Conservation (phyloP, 92 coral and sea anemone genomes). For the Porites cylindrica region DNA sequence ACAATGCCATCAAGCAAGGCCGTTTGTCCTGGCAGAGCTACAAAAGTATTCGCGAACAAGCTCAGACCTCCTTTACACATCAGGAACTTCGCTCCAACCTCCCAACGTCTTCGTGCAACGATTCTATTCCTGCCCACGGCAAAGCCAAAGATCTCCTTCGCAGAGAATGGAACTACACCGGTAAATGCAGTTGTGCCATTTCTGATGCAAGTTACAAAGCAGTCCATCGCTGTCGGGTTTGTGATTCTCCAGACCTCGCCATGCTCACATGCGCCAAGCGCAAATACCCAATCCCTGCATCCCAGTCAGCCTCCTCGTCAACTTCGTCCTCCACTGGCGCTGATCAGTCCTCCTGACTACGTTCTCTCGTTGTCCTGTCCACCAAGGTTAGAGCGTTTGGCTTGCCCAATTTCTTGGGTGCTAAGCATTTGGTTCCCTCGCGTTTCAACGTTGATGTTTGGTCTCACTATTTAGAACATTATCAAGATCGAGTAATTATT, state of each 20-base stretch:
- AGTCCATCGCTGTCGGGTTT: slow-evolving; percentile 40
- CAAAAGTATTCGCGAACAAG: no score
- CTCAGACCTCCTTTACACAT: no score
- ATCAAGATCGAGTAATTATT: slow-evolving; percentile 41
- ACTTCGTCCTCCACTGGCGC: not conserved
- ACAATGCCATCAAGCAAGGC: not conserved
- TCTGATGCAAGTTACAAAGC: slow-evolving; percentile 36
- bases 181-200: not conserved
- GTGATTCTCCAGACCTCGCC: slow-evolving; percentile 41
- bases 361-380: not conserved
- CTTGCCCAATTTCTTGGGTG: slow-evolving; percentile 38
- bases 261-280: slow-evolving; percentile 50
- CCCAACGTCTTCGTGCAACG: not conserved
- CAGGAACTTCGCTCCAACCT: not conserved
- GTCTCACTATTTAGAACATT: slow-evolving; percentile 49
- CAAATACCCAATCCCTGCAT: slow-evolving; percentile 26
- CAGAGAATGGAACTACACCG: no score
- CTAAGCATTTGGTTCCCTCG: slow-evolving; percentile 3
- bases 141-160: not conserved
- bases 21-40: not conserved
- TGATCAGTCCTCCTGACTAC: not conserved
- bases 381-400: slow-evolving; percentile 5
- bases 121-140: not conserved
- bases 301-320: not conserved
- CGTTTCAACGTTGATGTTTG: slow-evolving; percentile 25